Evolutionary conservation across 2,888 invertebrate species (phyloP).

Genomic region (Julus scanicus): DNA sequence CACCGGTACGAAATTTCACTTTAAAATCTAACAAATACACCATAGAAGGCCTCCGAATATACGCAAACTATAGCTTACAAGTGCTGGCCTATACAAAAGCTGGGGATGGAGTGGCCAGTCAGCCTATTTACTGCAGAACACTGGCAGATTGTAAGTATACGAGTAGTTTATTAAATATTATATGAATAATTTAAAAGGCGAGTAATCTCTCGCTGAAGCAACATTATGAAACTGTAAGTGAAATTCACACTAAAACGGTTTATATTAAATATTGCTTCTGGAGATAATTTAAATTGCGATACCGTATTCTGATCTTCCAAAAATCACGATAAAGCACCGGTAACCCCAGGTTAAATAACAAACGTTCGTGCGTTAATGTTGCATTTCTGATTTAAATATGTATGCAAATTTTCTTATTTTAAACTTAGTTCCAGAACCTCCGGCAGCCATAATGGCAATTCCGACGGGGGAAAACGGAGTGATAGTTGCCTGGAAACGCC

Average conservation of each 20-base stretch:
- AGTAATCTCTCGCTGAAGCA: no score
- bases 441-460: constrained; percentile 49
- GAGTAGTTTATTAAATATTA: no score
- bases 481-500: constrained; percentile 56
- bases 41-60: constrained; percentile 63
- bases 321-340: no score
- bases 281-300: no score
- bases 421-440: constrained; percentile 54
- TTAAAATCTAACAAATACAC: constrained; percentile 1
- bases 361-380: not conserved
- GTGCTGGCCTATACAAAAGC: constrained; percentile 67
- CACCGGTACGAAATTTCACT: not conserved
- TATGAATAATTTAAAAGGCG: no score
- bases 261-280: no score
- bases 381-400: not conserved
- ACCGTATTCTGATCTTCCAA: no score
- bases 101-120: constrained; percentile 67
- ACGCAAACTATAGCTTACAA: constrained; percentile 68
- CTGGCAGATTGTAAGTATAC: constrained; percentile 65
- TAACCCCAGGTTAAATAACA: no score
- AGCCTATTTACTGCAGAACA: constrained; percentile 66
- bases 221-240: no score
- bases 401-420: constrained; percentile 14
- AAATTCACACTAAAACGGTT: no score
- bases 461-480: constrained; percentile 46